Evolutionary conservation across 2,113 vertebrate genomes (phyloP).

Genomic region (Pseudonaja textilis): DNA sequence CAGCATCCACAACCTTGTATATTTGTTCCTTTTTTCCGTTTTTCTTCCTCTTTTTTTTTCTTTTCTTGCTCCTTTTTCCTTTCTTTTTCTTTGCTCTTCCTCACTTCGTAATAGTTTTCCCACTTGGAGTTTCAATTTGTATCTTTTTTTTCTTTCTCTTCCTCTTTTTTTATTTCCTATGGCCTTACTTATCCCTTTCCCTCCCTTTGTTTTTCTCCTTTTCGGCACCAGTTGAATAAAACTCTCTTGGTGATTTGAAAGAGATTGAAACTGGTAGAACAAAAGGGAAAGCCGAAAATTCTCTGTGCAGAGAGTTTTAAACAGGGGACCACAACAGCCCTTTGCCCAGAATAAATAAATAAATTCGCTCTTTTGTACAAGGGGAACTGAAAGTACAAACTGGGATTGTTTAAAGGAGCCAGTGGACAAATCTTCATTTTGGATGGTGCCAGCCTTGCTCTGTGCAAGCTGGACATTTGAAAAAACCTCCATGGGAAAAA

Average conservation of each 20-base stretch:
- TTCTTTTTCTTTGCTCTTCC: neutral
- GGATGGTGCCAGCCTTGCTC: neutral
- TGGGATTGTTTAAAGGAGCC: neutral
- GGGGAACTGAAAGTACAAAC: neutral
- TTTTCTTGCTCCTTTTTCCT: neutral
- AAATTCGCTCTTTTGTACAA: neutral
- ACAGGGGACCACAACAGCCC: neutral
- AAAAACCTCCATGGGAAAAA: neutral
- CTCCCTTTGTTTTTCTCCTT: neutral
- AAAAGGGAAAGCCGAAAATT: too few relatives aligned
- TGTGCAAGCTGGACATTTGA: neutral
- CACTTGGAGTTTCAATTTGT: neutral
- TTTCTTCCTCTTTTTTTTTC: neutral
- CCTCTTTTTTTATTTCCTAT: neutral
- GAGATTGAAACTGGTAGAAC: neutral
- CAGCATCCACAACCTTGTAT: neutral
- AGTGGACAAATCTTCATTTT: neutral
- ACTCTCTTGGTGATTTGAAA: neutral
- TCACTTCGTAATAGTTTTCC: neutral
- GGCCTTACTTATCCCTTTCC: neutral
- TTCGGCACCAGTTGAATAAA: neutral
- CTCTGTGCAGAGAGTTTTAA: neutral
- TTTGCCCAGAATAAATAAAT: neutral
- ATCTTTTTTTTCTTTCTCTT: neutral
- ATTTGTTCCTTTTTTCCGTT: neutral